Evolutionary conservation across 2,888 invertebrate genomes (phyloP).

Genomic region (Fissipunctia ypsillon): DNA sequence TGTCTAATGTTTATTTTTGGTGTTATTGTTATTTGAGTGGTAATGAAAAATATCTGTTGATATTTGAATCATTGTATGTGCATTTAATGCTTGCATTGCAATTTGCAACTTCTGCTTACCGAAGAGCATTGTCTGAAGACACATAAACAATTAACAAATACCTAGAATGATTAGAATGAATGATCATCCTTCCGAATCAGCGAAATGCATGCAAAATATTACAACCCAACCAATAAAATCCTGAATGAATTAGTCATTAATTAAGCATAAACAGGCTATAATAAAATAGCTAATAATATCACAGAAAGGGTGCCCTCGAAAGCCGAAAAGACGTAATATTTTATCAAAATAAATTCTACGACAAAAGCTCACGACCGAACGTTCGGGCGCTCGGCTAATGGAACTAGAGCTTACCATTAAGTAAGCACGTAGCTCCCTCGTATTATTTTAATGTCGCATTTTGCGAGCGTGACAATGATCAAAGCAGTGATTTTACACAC

Average conservation of each 20-base stretch:
- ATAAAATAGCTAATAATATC: slow-evolving; percentile 60
- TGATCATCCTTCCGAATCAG: too few species aligned
- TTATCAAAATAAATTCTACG: slow-evolving; percentile 68
- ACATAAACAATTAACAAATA: too few species aligned
- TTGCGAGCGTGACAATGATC: slow-evolving; percentile 68
- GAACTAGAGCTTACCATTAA: slow-evolving; percentile 66
- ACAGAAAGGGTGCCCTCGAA: slow-evolving; percentile 52
- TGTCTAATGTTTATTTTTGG: slow-evolving; percentile 18
- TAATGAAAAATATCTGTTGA: slow-evolving; percentile 11
- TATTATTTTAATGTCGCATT: slow-evolving; percentile 71
- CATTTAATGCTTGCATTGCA: too few species aligned
- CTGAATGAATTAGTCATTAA: slow-evolving; percentile 33
- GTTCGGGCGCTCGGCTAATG: slow-evolving; percentile 63
- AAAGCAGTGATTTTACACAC: slow-evolving; percentile 68
- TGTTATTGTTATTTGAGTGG: not conserved
- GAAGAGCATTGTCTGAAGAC: too few species aligned
- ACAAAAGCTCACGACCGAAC: slow-evolving; percentile 64
- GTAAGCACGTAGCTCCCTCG: slow-evolving; percentile 65
- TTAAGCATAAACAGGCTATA: slow-evolving; percentile 46
- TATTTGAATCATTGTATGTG: too few species aligned
- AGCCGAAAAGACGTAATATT: slow-evolving; percentile 63
- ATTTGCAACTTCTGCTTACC: too few species aligned
- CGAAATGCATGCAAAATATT: not conserved
- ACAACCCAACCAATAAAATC: slow-evolving; percentile 32
- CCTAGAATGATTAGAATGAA: too few species aligned